Percentiles rank a stretch among this genome's conserved stretches.
Evolutionary conservation across 1,140 invertebrate species (phyloP).

Genomic region (Trinorchestia longiramus): DNA sequence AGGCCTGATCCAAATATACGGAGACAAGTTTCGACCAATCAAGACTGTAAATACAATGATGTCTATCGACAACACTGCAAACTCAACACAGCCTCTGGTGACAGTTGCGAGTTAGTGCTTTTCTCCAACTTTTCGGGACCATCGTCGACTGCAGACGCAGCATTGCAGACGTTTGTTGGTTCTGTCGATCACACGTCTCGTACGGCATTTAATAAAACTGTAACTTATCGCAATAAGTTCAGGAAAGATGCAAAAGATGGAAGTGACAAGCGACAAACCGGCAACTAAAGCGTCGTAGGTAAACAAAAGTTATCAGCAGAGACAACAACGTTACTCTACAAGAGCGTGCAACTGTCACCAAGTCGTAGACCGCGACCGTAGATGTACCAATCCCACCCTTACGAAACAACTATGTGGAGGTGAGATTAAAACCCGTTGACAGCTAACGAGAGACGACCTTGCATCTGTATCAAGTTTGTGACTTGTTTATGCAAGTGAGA

Average conservation of each 20-base stretch:
- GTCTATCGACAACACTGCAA: conserved; percentile 53
- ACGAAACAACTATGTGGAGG: not conserved
- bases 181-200: not conserved
- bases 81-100: conserved; percentile 24
- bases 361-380: not conserved
- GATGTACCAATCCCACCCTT: not conserved
- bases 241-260: not conserved
- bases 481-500: conserved; percentile 43
- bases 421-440: not conserved
- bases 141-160: conserved; percentile 21
- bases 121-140: not conserved
- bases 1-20: conserved; percentile 52
- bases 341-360: conserved; percentile 32
- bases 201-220: not conserved
- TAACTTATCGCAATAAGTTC: not conserved
- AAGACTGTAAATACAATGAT: conserved; percentile 55
- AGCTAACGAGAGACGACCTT: not conserved
- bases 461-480: conserved; percentile 48
- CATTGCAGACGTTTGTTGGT: not conserved
- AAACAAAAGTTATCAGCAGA: conserved; percentile 51
- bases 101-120: conserved; percentile 40
- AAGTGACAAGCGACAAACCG: conserved; percentile 45
- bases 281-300: conserved; percentile 52
- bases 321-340: conserved; percentile 51
- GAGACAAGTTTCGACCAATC: conserved; percentile 55